A percentile compares a stretch with the other conserved stretches of the same genome.
Conservation (phyloP, 2,797 vertebrate species). For the Capromys pilorides region DNA sequence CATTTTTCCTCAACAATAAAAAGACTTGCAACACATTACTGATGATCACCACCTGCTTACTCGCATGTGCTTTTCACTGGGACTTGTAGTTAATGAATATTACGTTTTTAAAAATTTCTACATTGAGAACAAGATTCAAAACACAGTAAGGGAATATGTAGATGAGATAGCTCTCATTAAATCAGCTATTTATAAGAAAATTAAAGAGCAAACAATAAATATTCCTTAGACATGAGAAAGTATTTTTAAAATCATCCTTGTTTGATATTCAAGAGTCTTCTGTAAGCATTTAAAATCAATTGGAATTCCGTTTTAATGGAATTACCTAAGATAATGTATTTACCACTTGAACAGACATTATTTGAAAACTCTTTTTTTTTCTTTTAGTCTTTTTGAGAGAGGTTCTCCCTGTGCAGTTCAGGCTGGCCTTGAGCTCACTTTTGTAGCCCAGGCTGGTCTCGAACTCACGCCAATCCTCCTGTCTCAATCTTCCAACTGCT, state of each 20-base stretch:
- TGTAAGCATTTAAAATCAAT: neutral
- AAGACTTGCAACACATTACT: conserved; percentile 38
- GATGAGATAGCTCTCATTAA: neutral
- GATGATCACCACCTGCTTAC: neutral
- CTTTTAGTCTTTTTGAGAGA: too few species aligned
- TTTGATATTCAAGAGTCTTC: conserved; percentile 15
- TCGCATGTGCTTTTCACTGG: neutral
- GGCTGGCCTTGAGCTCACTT: too few species aligned
- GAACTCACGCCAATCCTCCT: too few species aligned
- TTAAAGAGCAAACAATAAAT: neutral
- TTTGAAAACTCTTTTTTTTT: neutral
- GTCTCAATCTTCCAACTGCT: too few species aligned
- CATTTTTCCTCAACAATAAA: conserved; percentile 34
- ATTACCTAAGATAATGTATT: neutral
- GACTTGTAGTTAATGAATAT: neutral
- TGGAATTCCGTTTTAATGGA: conserved; percentile 44
- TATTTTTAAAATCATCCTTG: neutral
- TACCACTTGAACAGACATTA: conserved; percentile 24
- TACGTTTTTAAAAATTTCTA: neutral
- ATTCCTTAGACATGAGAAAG: neutral
- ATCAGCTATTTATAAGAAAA: conserved; percentile 25
- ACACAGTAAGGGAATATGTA: neutral
- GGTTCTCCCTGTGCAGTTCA: too few species aligned
- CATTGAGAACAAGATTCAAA: conserved; percentile 12
- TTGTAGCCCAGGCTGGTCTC: too few species aligned